A percentile compares a stretch with the other conserved stretches of the same genome.
Evolutionary conservation across 2,797 vertebrate genomes (phyloP).

Genomic region (Thunnus albacares): DNA sequence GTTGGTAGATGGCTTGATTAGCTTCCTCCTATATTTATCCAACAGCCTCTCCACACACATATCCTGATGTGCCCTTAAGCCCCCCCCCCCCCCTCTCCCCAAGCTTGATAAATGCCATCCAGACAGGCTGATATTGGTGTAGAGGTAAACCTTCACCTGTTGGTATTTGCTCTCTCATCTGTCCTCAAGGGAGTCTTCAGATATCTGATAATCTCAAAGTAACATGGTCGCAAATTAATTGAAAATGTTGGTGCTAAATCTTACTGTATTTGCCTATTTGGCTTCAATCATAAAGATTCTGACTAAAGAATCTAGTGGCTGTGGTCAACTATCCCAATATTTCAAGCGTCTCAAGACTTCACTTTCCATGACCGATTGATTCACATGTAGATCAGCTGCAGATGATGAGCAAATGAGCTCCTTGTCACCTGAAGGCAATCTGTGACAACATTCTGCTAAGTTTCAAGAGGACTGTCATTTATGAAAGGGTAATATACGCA

Average conservation of each 20-base stretch:
- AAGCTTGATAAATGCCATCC: constrained; percentile 77
- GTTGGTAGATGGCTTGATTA: constrained; percentile 70
- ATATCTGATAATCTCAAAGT: constrained; percentile 30
- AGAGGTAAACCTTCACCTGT: constrained; percentile 71
- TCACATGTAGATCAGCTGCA: constrained; percentile 14
- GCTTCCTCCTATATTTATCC: constrained; percentile 69
- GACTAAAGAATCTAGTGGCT: neutral
- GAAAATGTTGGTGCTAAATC: neutral
- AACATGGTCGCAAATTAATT: constrained; percentile 31
- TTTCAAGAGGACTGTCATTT: constrained; percentile 41
- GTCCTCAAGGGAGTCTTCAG: constrained; percentile 42
- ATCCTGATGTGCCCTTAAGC: constrained; percentile 60
- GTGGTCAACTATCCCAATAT: neutral
- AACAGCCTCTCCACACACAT: constrained; percentile 66
- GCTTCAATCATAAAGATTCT: neutral
- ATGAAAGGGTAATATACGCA: constrained; percentile 56
- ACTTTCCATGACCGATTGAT: constrained; percentile 1
- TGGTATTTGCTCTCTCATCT: constrained; percentile 76
- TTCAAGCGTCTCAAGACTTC: neutral
- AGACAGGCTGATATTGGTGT: constrained; percentile 60
- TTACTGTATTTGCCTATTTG: neutral
- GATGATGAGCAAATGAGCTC: constrained; percentile 12
- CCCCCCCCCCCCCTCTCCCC: constrained; percentile 42
- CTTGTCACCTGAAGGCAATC: constrained; percentile 33
- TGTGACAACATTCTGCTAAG: constrained; percentile 31